Base-by-base conservation (phyloP, 2,113 vertebrate genomes). In the Calyptommatus sinebrachiatus region DNA sequence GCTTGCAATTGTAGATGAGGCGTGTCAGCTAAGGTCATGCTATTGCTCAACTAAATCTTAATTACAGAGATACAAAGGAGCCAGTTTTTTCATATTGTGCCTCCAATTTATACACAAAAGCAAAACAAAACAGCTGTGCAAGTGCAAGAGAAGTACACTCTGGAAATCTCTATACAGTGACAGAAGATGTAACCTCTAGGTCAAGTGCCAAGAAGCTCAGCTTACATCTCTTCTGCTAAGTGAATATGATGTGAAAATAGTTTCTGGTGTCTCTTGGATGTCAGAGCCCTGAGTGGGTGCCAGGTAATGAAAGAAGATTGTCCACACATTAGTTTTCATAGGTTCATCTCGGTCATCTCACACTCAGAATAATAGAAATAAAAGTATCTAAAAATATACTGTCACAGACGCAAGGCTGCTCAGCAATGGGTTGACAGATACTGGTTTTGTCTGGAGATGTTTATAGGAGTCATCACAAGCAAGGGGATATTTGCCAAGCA, bases 281-380 rank as follows among this genome's bases (percentile, higher is more conserved):
- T 83, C 87, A 82, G 73, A 82, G 50, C 41, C 72, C 65, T 6
- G n/a, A 89, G 21, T 57, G 14, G 45, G 76, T 75, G 73, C 83
- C 84, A 88, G 73, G 70, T 78, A 89, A 77, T 53, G 77, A 88
- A 83, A 90, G 70, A 84, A n/a, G 57, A 83, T 77, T 90, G 68
- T 85, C 69, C 79, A 62, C 61, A 68, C 20, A 22, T 85, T 87
- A 81, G 41, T 65, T 90, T 88, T 86, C 76, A 78, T 74, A 57
- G 46, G 46, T 61, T 89, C 76, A 79, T 73, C 75, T 86, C 62
- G 53, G 29, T 63, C 78, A 66, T 70, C 77, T 91, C 63, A 76
- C 71, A 73, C 73, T 48, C 6, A 24, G 46, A 82, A 48, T 72
- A 69, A 79, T 50, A 90, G 73, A 90, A 91, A 86, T 79, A 86